A percentile compares a stretch with the other conserved stretches of the same genome.
Evolutionary conservation across 2,888 invertebrate species (phyloP).

Genomic region (Drosophila vallismaia): DNA sequence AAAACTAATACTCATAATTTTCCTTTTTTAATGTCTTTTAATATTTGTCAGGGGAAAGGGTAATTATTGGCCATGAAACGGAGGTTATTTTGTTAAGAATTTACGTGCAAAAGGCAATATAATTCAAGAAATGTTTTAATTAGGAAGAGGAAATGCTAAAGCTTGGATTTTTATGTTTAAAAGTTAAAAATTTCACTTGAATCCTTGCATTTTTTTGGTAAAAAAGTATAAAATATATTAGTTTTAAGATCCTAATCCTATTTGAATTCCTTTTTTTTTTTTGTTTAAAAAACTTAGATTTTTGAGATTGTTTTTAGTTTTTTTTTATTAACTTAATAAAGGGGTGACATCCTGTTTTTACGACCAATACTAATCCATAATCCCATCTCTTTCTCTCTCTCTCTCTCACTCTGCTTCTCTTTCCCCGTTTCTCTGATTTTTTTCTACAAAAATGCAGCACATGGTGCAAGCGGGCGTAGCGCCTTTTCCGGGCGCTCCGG

Average conservation of each 20-base stretch:
- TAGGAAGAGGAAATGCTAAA: too few relatives aligned
- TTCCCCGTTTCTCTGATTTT: constrained; percentile 18
- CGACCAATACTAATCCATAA: constrained; percentile 60
- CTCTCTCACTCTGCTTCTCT: constrained; percentile 20
- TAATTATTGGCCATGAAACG: too few relatives aligned
- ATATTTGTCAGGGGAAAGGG: not conserved
- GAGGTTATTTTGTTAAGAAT: too few relatives aligned
- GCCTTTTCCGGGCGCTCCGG: constrained; percentile 83
- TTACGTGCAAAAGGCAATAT: too few relatives aligned
- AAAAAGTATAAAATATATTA: not conserved
- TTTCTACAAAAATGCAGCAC: constrained; percentile 73
- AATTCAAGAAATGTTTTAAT: too few relatives aligned
- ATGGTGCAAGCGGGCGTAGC: constrained; percentile 84
- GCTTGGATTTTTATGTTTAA: too few relatives aligned
- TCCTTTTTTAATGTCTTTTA: constrained; percentile 30
- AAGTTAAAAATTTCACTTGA: too few relatives aligned
- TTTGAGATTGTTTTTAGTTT: not conserved
- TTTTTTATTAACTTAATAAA: not conserved
- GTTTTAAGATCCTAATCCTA: not conserved
- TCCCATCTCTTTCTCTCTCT: constrained; percentile 29
- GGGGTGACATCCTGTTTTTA: constrained; percentile 30
- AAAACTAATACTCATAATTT: constrained; percentile 24
- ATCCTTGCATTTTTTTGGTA: too few relatives aligned
- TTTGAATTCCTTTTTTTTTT: not conserved
- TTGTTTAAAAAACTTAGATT: not conserved